Evolutionary conservation across 1,140 invertebrate genomes (phyloP).

Genomic region (Pseudomyrmex concolor): DNA sequence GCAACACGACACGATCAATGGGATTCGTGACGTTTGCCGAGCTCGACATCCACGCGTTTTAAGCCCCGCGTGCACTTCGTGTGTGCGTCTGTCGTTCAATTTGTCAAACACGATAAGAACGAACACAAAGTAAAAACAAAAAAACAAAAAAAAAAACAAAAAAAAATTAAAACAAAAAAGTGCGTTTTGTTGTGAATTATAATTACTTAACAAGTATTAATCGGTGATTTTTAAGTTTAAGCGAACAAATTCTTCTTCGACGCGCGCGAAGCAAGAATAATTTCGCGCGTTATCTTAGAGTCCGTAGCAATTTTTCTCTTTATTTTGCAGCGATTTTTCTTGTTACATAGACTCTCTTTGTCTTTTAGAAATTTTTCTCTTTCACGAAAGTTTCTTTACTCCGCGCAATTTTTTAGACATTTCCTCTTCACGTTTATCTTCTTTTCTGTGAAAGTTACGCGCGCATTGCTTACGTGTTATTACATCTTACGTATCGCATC

Average conservation of each 20-base stretch:
- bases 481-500: conserved; percentile 21
- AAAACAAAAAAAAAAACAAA: background rate
- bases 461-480: conserved; percentile 26
- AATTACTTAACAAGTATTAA: conserved; percentile 8
- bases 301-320: conserved; percentile 14
- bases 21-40: conserved; percentile 7
- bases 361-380: conserved; percentile 1
- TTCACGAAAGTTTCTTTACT: conserved; percentile 21
- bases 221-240: conserved; percentile 41
- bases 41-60: background rate
- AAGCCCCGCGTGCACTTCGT: background rate
- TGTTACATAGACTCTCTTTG: background rate
- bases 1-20: background rate
- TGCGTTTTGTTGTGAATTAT: conserved; percentile 7
- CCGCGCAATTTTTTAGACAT: background rate
- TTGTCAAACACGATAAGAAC: background rate
- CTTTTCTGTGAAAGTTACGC: conserved; percentile 18
- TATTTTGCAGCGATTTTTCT: background rate
- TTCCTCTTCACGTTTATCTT: background rate
- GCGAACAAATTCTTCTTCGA: conserved; percentile 1
- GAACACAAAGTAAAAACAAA: background rate
- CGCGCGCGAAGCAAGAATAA: background rate
- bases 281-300: background rate
- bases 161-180: no score
- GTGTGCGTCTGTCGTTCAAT: conserved; percentile 1